phyloP scores from a whole-genome alignment of 2,113 vertebrate genomes.

The Alectura lathami region DNA sequence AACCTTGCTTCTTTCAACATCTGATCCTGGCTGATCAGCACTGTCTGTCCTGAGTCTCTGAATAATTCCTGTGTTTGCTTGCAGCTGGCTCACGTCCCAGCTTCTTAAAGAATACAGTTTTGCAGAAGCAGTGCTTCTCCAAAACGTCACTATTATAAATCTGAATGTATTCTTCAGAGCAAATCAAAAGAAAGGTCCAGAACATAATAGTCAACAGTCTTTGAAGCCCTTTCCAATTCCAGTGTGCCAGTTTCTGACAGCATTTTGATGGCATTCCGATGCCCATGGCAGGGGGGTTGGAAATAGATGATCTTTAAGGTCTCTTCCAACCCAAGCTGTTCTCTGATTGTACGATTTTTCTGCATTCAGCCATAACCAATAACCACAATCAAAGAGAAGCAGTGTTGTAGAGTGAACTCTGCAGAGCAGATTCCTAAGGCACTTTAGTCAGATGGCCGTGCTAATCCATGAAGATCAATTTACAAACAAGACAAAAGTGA shows the following conservation, averaged over 20 bases:
- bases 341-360: too few species aligned
- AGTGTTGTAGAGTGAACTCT: not conserved
- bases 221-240: not conserved
- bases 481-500: constrained; percentile 22
- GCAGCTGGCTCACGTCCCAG: constrained; percentile 9
- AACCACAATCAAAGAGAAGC: not conserved
- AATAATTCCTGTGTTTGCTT: constrained; percentile 24
- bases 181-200: not conserved
- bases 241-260: not conserved
- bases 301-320: too few species aligned
- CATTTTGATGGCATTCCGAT: too few species aligned
- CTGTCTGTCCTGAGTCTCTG: not conserved
- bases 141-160: not conserved
- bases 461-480: constrained; percentile 33
- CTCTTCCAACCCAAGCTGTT: too few species aligned
- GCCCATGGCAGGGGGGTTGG: too few species aligned
- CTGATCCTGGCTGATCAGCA: constrained; percentile 15
- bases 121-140: not conserved
- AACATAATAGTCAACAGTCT: not conserved
- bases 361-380: not conserved
- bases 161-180: not conserved
- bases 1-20: not conserved
- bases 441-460: constrained; percentile 34
- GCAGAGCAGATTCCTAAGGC: constrained; percentile 5
- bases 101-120: not conserved